These are phyloP conservation scores for Apotomis capreana DNA, from an alignment of 2,888 invertebrate species.

Conservation along the genomic window DNA sequence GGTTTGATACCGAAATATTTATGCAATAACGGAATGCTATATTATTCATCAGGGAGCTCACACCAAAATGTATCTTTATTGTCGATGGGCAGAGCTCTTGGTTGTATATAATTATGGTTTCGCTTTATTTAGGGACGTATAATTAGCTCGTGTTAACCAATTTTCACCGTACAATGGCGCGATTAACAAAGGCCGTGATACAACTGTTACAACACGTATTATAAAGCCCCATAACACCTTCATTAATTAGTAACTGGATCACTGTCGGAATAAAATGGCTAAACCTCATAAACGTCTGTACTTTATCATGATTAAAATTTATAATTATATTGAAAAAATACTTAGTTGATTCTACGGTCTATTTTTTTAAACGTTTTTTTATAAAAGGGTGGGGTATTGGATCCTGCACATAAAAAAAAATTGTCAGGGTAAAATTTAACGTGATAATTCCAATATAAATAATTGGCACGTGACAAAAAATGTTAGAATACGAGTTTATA, in stretches of 20 bases:
- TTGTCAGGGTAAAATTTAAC: too few relatives aligned
- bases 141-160: constrained; percentile 24
- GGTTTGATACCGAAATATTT: constrained; percentile 25
- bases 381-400: too few relatives aligned
- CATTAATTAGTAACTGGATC: not conserved
- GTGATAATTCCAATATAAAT: too few relatives aligned
- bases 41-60: constrained; percentile 7
- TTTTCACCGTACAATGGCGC: constrained; percentile 22
- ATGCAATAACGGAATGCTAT: constrained; percentile 8
- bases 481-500: too few relatives aligned
- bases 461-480: too few relatives aligned
- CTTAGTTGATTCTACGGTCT: too few relatives aligned
- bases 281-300: too few relatives aligned
- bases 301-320: too few relatives aligned
- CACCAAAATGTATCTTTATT: constrained; percentile 4
- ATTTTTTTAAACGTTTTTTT: too few relatives aligned
- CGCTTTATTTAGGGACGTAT: not conserved
- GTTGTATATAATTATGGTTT: not conserved
- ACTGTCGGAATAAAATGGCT: not conserved
- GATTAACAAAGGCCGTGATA: constrained; percentile 11
- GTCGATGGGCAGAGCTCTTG: not conserved
- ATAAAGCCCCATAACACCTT: not conserved
- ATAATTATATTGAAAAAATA: too few relatives aligned
- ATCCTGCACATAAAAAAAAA: too few relatives aligned
- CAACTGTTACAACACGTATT: not conserved